Conservation (phyloP, 1,140 invertebrate genomes). For the Macrobrachium nipponense region DNA sequence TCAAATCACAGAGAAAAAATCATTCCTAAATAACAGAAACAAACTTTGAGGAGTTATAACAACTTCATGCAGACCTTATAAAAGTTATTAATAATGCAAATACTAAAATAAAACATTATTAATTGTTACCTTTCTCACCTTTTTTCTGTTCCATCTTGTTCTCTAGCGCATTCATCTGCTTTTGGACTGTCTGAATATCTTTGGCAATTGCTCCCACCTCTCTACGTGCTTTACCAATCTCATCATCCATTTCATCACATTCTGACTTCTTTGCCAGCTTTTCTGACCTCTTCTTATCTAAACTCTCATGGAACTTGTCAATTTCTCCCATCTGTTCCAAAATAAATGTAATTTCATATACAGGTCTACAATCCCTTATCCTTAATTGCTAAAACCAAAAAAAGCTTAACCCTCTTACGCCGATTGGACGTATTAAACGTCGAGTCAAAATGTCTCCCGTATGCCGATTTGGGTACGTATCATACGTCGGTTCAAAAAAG, state of each 20-base stretch:
- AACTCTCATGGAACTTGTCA: slow-evolving; percentile 87
- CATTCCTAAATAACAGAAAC: too few relatives aligned
- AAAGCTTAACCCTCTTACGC: too few relatives aligned
- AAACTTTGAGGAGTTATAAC: too few relatives aligned
- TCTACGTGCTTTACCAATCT: slow-evolving; percentile 78
- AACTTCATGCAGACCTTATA: background rate
- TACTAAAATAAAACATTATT: background rate
- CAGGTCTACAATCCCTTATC: too few relatives aligned
- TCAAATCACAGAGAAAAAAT: too few relatives aligned
- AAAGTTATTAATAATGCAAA: background rate
- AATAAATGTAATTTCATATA: too few relatives aligned
- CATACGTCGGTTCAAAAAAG: too few relatives aligned
- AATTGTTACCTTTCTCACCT: slow-evolving; percentile 78
- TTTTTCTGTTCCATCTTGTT: slow-evolving; percentile 91
- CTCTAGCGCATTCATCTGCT: slow-evolving; percentile 86
- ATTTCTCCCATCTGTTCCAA: slow-evolving; percentile 71
- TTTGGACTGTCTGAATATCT: slow-evolving; percentile 89
- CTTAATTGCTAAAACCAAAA: background rate
- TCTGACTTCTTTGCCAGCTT: slow-evolving; percentile 84
- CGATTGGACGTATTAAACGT: too few relatives aligned
- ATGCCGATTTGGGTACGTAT: too few relatives aligned
- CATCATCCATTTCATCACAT: slow-evolving; percentile 80
- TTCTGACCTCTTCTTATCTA: slow-evolving; percentile 84
- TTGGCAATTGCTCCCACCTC: slow-evolving; percentile 89
- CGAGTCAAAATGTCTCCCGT: too few relatives aligned